Base-by-base conservation (phyloP, 2,888 invertebrate genomes). In the Dryobotodes eremita region DNA sequence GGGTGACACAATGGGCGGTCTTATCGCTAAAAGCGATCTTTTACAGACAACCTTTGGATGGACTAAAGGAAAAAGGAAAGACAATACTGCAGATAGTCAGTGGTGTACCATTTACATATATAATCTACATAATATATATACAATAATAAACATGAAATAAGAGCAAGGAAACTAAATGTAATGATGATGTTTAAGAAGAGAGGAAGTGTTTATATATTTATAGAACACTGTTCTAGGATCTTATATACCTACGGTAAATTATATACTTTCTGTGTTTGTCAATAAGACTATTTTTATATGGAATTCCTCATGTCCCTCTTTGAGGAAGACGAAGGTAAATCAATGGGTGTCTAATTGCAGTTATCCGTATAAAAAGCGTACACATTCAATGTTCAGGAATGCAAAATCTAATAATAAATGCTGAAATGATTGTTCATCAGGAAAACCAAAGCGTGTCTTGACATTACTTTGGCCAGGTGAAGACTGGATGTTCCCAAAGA, bases 221-320 rank as follows among this genome's bases (percentile, higher is more conserved):
- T 65, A 79, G 36, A 76, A 71, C 59, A 68, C 26, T 55, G 73
- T 36, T 71, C 17, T 46, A 73, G 36, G 48, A 64, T 65, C n/a
- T 48, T 3, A 48, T 65, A 2, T 23, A 8, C n/a, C 23, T 50
- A 36, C 57, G 26, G 23, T 57, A 3, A 17, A n/a, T 26, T 57
- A 50, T 26, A 36, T 31, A n/a, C 31, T 36, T 64, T 71, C 31
- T 42, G 13, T 64, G 15, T 71, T 71, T 31, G 13, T 50, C 13
- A 69, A 66, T 55, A 48, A 17, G 10, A 36, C 11, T 50, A 50
- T 55, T 55, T 20, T 61, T 57, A 11, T 31, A 31, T 48, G 61
- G 15, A 46, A 42, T 31, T 31, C 26, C 20, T 15, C 42, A 20
- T 3, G 4, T 26, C 0, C 6, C 23, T 31, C 11, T 15, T 50